A percentile compares a stretch with the other conserved stretches of the same genome.
These are phyloP conservation scores for Amblyornis subalaris DNA, from an alignment of 2,113 vertebrate genomes.

Conservation along the genomic window DNA sequence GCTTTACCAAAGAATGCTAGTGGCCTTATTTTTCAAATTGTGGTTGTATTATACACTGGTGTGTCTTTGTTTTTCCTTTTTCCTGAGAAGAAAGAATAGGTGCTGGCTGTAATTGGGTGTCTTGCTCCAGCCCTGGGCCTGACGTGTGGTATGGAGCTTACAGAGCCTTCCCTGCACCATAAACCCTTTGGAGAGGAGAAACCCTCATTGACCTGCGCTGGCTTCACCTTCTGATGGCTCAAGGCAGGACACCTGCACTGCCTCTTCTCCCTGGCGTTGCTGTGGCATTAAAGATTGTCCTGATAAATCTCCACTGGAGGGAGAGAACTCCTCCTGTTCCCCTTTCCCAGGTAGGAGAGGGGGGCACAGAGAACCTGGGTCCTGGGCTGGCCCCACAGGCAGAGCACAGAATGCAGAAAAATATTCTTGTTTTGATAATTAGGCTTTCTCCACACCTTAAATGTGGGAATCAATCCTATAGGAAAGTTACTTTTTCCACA, in stretches of 20 bases:
- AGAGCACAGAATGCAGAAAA: neutral
- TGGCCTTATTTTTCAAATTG: neutral
- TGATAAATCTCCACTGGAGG: accelerated
- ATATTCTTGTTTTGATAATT: neutral
- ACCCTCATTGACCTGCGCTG: accelerated
- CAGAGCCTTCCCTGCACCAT: neutral
- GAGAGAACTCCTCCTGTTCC: neutral
- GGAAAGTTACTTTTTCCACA: neutral
- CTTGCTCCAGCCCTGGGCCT: neutral
- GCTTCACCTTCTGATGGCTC: neutral
- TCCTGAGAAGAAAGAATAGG: neutral
- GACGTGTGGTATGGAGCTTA: neutral
- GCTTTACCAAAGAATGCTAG: slow-evolving; percentile 10
- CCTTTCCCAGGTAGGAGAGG: neutral
- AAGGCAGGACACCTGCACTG: accelerated
- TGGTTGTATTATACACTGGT: neutral
- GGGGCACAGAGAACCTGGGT: neutral
- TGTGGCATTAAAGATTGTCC: accelerated
- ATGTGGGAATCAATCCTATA: neutral
- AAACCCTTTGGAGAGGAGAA: neutral
- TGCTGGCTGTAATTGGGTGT: neutral
- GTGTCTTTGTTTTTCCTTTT: neutral
- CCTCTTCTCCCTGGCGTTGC: accelerated
- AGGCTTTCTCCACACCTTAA: neutral
- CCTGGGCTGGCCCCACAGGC: neutral